These are phyloP conservation scores for Aricia artaxerxes DNA, from an alignment of 2,888 invertebrate species.

Conservation along the genomic window DNA sequence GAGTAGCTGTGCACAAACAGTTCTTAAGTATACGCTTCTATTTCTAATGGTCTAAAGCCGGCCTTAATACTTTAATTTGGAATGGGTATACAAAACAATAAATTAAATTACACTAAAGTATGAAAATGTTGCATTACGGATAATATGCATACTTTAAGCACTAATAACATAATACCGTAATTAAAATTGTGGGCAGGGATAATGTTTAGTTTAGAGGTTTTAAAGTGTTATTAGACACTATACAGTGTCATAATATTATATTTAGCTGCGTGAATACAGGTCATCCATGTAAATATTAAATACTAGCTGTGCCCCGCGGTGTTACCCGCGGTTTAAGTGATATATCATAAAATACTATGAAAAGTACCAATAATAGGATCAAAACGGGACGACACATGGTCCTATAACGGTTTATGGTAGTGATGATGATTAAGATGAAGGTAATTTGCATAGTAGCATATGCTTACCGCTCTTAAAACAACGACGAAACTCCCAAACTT, in stretches of 20 bases:
- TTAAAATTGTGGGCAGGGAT: neutral
- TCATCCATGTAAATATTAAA: neutral
- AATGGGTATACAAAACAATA: neutral
- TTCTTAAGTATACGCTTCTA: too few species aligned
- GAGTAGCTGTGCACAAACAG: too few species aligned
- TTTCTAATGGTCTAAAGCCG: neutral
- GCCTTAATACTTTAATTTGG: neutral
- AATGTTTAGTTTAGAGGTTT: neutral
- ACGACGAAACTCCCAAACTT: too few species aligned
- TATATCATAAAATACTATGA: too few species aligned
- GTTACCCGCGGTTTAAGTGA: too few species aligned
- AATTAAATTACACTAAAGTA: neutral
- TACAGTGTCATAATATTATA: neutral
- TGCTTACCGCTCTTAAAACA: too few species aligned
- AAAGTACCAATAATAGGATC: too few species aligned
- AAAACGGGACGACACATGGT: too few species aligned
- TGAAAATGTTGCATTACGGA: neutral
- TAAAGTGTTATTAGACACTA: neutral
- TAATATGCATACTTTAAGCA: conserved; percentile 9
- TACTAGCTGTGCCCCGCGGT: too few species aligned
- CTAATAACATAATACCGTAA: neutral
- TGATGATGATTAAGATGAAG: too few species aligned
- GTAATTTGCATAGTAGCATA: too few species aligned
- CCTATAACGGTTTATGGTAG: too few species aligned
- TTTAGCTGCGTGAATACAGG: neutral